phyloP scores from a whole-genome alignment of 2,888 invertebrate species.

The Agapostemon virescens region DNA sequence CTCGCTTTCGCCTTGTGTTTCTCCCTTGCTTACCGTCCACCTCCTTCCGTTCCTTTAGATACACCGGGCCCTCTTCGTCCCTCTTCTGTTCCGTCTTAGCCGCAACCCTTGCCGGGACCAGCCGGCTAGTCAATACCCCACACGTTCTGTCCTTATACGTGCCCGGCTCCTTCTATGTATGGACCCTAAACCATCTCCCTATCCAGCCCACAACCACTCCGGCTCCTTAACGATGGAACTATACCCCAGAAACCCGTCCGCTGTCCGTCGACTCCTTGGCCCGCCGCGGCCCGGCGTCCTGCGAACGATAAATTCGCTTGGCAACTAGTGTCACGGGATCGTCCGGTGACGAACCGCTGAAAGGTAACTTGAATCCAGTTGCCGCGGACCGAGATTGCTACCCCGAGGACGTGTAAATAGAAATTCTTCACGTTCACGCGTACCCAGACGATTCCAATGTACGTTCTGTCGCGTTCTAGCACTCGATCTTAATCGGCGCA shows the following conservation, averaged over 20 bases:
- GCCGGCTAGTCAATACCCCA: conserved; percentile 79
- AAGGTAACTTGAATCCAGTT: conserved; percentile 15
- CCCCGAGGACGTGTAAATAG: background rate
- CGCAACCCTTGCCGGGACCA: conserved; percentile 78
- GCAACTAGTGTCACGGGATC: conserved; percentile 65
- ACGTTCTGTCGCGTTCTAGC: background rate
- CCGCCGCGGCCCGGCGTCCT: conserved; percentile 34
- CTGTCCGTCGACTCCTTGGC: conserved; percentile 41
- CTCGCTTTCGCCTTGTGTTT: conserved; percentile 63
- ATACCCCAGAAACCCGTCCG: conserved; percentile 60
- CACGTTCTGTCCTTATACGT: conserved; percentile 75
- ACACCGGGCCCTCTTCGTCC: conserved; percentile 40
- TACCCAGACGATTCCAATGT: background rate
- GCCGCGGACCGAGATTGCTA: background rate
- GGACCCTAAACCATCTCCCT: conserved; percentile 74
- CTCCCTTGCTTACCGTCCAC: conserved; percentile 71
- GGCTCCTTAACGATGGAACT: conserved; percentile 74
- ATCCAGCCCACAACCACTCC: conserved; percentile 67
- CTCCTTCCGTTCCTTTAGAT: conserved; percentile 61
- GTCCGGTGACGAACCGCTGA: conserved; percentile 37
- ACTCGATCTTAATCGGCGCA: background rate
- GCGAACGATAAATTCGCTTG: conserved; percentile 76
- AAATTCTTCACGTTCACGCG: background rate
- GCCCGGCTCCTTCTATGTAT: conserved; percentile 71
- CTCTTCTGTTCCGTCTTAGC: conserved; percentile 76